These are phyloP conservation scores for Ciconia nigra DNA, from an alignment of 2,797 vertebrate species.

Conservation along the genomic window DNA sequence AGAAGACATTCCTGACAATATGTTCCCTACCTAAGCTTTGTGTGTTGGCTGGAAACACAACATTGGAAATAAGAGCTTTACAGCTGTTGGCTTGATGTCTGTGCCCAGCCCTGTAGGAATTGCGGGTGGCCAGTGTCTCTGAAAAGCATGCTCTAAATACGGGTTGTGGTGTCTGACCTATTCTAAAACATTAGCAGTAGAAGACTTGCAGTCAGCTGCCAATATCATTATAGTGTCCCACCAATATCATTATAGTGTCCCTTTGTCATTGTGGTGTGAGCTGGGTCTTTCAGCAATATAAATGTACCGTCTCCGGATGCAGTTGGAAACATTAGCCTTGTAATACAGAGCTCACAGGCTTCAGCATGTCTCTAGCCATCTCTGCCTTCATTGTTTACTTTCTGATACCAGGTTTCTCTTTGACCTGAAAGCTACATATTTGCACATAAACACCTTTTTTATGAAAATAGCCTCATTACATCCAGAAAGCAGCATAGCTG, in stretches of 20 bases:
- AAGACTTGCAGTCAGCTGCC: slow-evolving; percentile 17
- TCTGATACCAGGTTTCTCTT: background rate
- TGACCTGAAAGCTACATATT: background rate
- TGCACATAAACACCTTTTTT: background rate
- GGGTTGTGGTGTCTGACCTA: slow-evolving; percentile 38
- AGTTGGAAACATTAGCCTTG: background rate
- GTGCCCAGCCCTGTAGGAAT: slow-evolving; percentile 13
- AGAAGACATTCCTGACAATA: slow-evolving; percentile 24
- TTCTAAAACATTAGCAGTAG: background rate
- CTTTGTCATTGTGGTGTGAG: background rate
- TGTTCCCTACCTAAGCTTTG: slow-evolving; percentile 1
- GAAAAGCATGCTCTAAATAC: slow-evolving; percentile 40
- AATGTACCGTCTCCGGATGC: background rate
- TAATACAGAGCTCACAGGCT: background rate
- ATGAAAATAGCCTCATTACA: background rate
- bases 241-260: background rate
- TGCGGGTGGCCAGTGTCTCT: slow-evolving; percentile 51
- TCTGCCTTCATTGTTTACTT: background rate
- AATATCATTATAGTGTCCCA: background rate
- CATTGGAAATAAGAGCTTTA: slow-evolving; percentile 9
- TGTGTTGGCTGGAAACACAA: slow-evolving; percentile 33
- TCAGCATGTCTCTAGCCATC: background rate
- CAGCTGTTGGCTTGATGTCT: slow-evolving; percentile 29
- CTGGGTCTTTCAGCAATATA: background rate
- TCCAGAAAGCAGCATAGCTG: background rate